Evolutionary conservation across 2,888 invertebrate genomes (phyloP), one percentile per base, ranked within the genome.

Genomic region (Pimpla rufipes): DNA sequence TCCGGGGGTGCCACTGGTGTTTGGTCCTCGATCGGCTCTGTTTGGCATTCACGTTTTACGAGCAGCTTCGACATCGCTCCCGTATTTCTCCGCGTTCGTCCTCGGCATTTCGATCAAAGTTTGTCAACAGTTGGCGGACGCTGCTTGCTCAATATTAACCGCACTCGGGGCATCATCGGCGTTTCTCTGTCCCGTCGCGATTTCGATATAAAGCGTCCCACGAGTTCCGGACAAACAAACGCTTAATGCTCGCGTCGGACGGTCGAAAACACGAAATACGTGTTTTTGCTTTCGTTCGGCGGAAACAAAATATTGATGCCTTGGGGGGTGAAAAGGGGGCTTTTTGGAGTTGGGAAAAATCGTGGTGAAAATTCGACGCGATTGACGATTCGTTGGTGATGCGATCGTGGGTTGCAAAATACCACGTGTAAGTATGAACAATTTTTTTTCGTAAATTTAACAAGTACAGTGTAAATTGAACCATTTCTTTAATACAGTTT

Each of bases 31-130:
- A 52, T 77, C 62, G 42, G 68, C 37, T 47, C 77, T 68, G 50
- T 77, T 82, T 68, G 67, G 37, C 70, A 78, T 78, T 82, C 78
- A 45, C 29, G 78, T 74, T 78, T 78, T 55, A 77, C 81, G 45
- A 40, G 64, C 18, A 23, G 8, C 29, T 59, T 66, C 47, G 55
- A 70, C 57, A 21, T 64, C 45, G 10, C 75, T 55, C 29, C 29
- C 55, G 59, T 45, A 50, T 73, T 59, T 55, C 52, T 16, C 57
- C 37, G 16, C 11, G 37, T 37, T 37, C 18, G 35, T 37, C 16
- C 16, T 18, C 29, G 40, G 35, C 50, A 40, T 77, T 77, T 77
- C 67, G 71, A 81, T 81, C 73, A 73, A 57, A 77, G 77, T 77
- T 81, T 73, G 81, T 81, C 77, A 81, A 81, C 81, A 77, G 77